These are phyloP conservation scores for Lycocerus yunnanus DNA, from an alignment of 2,888 invertebrate genomes.

Conservation along the genomic window DNA sequence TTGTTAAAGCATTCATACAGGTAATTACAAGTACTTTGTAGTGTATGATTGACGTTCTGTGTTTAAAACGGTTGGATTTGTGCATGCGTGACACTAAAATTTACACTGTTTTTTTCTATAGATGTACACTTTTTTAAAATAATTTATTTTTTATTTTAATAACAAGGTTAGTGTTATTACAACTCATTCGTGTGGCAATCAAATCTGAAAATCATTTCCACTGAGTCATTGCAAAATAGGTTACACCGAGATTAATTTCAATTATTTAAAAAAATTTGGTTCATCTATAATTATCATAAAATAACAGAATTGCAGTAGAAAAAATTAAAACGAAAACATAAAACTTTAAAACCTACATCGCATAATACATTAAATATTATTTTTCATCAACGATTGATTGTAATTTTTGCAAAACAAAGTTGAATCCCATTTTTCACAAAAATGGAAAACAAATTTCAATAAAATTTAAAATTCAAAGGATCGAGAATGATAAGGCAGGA, in stretches of 20 bases:
- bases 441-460: background rate
- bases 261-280: background rate
- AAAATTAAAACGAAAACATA: too few relatives aligned
- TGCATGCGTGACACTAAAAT: slow-evolving; percentile 26
- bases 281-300: background rate
- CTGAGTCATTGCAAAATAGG: background rate
- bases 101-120: background rate
- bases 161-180: background rate
- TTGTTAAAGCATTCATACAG: slow-evolving; percentile 26
- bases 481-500: background rate
- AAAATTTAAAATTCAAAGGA: background rate
- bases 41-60: slow-evolving; percentile 23
- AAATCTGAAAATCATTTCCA: background rate
- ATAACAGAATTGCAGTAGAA: background rate
- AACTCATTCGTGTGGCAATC: background rate
- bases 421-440: too few relatives aligned
- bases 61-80: slow-evolving; percentile 24
- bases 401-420: too few relatives aligned
- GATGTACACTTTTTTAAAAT: background rate
- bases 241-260: background rate
- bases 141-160: background rate
- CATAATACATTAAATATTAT: too few relatives aligned
- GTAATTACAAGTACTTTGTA: slow-evolving; percentile 31
- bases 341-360: too few relatives aligned
- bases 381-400: too few relatives aligned